Base-by-base conservation (phyloP, 2,113 vertebrate genomes). In the Lampris megalopsis region DNA sequence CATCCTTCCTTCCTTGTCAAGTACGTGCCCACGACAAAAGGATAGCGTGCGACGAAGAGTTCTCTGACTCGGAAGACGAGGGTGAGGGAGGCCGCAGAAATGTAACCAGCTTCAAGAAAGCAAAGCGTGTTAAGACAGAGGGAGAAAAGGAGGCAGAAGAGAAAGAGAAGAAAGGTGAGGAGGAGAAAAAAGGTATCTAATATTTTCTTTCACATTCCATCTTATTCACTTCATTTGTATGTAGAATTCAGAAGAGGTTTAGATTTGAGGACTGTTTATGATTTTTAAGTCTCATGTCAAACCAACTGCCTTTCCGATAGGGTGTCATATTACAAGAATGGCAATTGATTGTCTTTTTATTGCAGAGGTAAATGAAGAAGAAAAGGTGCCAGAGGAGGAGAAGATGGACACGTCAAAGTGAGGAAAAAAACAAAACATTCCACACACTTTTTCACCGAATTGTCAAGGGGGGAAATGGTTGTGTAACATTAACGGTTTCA, bases 1-100 rank as follows among this genome's bases (percentile, higher is more conserved):
- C 0, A 42, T 38, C 67, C n/a, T 24, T 73, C 11, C 24, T 54
- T 1, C 74, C 0, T 38, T 49, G 11, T 80, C 41, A 63, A 99
- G 98, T 99, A 82, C 95, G 97, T 0, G 97, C 97, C 63, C 97
- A 97, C 1, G 98, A 99, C 84, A 99, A 99, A 87, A 96, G 98
- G 56, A 99, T 99, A 90, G 97, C 97, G 0, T 99, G 98, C 9
- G 98, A 99, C 0, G 97, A 99, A 74, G 98, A 99, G 82, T 99
- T 99, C 92, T 99, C 98, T 0, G 98, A 99, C 83, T 99, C 98
- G 0, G 98, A 99, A 74, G 98, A 98, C 2, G 98, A 99, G 78
- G 98, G 98, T 0, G 91, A 92, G 75, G 92, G 92, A 0, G 97
- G 97, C 0, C 96, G 97, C 75, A 96, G 97, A 62, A 98, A 99